Percentiles rank a stretch among this genome's conserved stretches.
Evolutionary conservation across 2,888 invertebrate genomes (phyloP).

Genomic region (Choreutis nemorana): DNA sequence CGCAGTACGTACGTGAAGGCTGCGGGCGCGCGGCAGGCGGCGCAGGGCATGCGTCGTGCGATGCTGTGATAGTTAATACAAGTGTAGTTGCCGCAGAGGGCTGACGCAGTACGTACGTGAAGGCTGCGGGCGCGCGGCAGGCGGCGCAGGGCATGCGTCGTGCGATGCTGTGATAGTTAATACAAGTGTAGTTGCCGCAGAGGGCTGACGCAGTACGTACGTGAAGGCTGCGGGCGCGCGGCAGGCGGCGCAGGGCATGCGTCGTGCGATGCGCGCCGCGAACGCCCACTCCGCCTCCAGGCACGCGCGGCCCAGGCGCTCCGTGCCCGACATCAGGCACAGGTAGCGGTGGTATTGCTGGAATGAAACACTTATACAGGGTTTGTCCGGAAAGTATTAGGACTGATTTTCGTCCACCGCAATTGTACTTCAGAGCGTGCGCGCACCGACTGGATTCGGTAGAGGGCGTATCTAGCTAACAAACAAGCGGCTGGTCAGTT

Average conservation of each 20-base stretch:
- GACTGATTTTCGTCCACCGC: too few relatives aligned
- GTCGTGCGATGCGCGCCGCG: slow-evolving; percentile 78
- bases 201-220: slow-evolving; percentile 36
- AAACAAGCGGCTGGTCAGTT: too few relatives aligned
- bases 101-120: neutral
- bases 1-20: too few relatives aligned
- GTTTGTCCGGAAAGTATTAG: too few relatives aligned
- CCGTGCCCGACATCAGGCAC: slow-evolving; percentile 80
- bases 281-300: slow-evolving; percentile 91
- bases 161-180: too few relatives aligned
- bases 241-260: slow-evolving; percentile 77
- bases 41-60: neutral
- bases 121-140: neutral
- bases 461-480: too few relatives aligned
- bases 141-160: too few relatives aligned
- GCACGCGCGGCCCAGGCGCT: slow-evolving; percentile 75
- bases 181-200: too few relatives aligned
- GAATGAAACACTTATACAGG: slow-evolving; percentile 14
- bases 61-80: neutral
- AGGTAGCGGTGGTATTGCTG: slow-evolving; percentile 88
- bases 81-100: neutral
- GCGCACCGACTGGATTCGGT: too few relatives aligned
- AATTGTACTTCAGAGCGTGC: too few relatives aligned
- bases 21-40: neutral
- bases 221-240: slow-evolving; percentile 82